phyloP scores from a whole-genome alignment of 2,797 vertebrate genomes.

The Falco berigora region DNA sequence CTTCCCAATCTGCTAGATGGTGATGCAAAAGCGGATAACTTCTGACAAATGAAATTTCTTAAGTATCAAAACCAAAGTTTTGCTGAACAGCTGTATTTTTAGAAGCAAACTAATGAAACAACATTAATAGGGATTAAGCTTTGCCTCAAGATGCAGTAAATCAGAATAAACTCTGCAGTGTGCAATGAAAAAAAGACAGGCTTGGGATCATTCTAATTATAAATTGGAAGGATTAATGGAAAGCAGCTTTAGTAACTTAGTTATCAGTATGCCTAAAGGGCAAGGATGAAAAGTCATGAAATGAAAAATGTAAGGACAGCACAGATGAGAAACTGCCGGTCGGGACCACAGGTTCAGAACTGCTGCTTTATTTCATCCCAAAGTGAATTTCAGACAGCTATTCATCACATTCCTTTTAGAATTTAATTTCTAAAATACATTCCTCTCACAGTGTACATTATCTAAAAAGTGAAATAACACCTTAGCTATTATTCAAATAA shows the following conservation, averaged over 20 bases:
- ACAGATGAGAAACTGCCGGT: neutral
- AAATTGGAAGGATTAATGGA: slow-evolving; percentile 19
- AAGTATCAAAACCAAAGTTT: neutral
- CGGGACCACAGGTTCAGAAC: neutral
- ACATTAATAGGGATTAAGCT: neutral
- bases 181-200: neutral
- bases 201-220: neutral
- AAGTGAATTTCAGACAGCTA: neutral
- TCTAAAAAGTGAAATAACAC: neutral
- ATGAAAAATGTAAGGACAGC: neutral
- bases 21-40: neutral
- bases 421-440: neutral
- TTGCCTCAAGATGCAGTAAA: neutral
- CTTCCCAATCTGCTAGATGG: neutral
- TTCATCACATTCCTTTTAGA: neutral
- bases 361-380: neutral
- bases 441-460: accelerated
- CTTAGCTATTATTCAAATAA: neutral
- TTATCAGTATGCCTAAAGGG: neutral
- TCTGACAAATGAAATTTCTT: neutral
- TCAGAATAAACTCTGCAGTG: neutral
- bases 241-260: slow-evolving; percentile 1
- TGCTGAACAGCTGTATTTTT: neutral
- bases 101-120: neutral
- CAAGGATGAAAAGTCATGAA: neutral